Conservation (phyloP, 2,113 vertebrate genomes). For the Hypanus sabinus region DNA sequence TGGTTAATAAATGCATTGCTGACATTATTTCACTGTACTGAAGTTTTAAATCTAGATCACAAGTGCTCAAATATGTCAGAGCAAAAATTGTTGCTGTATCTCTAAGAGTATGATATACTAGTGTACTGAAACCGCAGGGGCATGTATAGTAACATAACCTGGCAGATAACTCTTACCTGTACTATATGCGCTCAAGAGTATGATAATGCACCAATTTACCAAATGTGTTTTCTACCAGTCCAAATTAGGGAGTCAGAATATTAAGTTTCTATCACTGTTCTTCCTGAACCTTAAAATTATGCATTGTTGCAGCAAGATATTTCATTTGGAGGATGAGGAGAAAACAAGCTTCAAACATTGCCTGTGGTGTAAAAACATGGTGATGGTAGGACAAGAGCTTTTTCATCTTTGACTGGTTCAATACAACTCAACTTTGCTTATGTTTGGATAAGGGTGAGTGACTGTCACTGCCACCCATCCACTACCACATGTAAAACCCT, state of each 20-base stretch:
- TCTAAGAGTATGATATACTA: too few species aligned
- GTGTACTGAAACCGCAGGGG: too few species aligned
- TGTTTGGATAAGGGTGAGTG: neutral
- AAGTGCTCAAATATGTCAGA: too few species aligned
- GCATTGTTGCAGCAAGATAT: neutral
- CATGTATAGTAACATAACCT: too few species aligned
- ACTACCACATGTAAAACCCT: too few species aligned
- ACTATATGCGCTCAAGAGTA: neutral
- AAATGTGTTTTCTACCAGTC: neutral
- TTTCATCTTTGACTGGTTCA: neutral
- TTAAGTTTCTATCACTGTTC: neutral
- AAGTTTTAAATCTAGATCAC: neutral
- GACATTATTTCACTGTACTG: neutral
- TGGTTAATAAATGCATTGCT: neutral
- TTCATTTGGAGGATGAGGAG: neutral
- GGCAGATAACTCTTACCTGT: neutral
- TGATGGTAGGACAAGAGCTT: neutral
- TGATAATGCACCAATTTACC: neutral
- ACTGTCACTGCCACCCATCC: neutral
- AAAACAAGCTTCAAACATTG: neutral
- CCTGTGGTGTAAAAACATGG: neutral
- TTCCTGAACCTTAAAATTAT: neutral
- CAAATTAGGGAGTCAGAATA: neutral
- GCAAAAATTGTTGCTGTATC: too few species aligned
- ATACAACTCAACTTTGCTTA: neutral